Percentiles rank a stretch among this genome's conserved stretches.
phyloP scores from a whole-genome alignment of 2,113 vertebrate species.

The Copsychus sechellarum region DNA sequence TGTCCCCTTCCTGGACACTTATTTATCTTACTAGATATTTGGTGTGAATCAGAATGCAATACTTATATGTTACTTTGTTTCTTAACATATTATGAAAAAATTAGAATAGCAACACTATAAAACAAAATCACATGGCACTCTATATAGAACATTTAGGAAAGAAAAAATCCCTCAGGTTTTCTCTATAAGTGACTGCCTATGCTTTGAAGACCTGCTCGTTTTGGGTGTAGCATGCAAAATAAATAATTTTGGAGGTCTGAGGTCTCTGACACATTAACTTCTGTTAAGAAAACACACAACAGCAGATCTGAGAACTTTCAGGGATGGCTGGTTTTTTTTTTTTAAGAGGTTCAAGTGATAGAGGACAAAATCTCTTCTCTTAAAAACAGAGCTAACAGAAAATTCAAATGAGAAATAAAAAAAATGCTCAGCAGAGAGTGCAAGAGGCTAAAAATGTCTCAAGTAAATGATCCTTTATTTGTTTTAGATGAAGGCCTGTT shows the following conservation, averaged over 20 bases:
- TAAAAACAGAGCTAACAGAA: not conserved
- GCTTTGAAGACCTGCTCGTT: not conserved
- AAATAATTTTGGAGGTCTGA: not conserved
- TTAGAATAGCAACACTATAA: not conserved
- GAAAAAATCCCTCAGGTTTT: not conserved
- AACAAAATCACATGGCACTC: not conserved
- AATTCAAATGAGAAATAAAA: not conserved
- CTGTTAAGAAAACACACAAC: not conserved
- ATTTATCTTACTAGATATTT: not conserved
- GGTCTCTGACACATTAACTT: not conserved
- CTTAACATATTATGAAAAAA: not conserved
- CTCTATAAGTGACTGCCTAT: not conserved
- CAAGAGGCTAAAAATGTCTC: not conserved
- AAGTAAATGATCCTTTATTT: not conserved
- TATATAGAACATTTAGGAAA: not conserved
- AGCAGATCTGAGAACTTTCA: not conserved
- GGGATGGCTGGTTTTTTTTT: not conserved
- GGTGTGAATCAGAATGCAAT: not conserved
- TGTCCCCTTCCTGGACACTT: not conserved
- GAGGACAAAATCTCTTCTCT: not conserved
- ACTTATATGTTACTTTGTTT: not conserved
- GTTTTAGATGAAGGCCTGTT: not conserved
- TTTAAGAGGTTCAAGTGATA: not conserved
- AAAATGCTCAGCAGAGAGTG: not conserved
- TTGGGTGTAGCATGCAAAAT: not conserved